Base-by-base conservation (phyloP, 35 echinoderm and acorn worm genomes). In the Apostichopus californicus region DNA sequence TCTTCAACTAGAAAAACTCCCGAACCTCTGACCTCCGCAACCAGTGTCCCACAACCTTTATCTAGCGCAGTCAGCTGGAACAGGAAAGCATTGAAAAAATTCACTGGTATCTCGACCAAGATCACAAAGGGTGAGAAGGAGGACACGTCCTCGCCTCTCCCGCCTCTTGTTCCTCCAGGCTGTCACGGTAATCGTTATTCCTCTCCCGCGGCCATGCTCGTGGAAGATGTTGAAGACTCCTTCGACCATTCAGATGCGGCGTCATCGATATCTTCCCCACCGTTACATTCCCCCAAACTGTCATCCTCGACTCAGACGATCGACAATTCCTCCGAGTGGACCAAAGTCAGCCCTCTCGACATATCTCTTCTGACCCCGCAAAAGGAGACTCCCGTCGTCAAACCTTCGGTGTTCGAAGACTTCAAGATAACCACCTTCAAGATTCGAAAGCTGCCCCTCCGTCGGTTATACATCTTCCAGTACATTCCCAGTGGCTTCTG, bases 401-500 rank as follows among this genome's bases (percentile, higher is more conserved):
- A 82, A 28, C 73, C 60, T 5, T 79, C 86, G 8, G 73, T 73
- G 3, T 82, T 97, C n/a, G 95, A 97, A 34, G 79, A 90, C 55
- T 94, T 90, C 56, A 93, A 90, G 24, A 88, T 95, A 86, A 64
- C 58, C 57, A 90, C 94, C 9, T 85, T 86, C 12, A 87, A 93
- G 75, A 90, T 95, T 15, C 93, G 77, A 0, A 96, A 96, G 66
- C 75, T 90, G 1, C 95, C 92, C 12, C 96, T 99, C n/a, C 87
- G 95, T 10, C 85, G 97, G 34, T 77, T 99, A 63, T 99, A 96
- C 60, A 85, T 99, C 78, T 78, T 99, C 23, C 97, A 99, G 93
- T 99, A 99, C 75, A 99, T 99, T 58, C 97, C 97, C 4, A 99
- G 97, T 55, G 97, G 97, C 1, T 99, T 96, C 28, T 99, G 97